A percentile compares a stretch with the other conserved stretches of the same genome.
phyloP scores from a whole-genome alignment of 2,113 vertebrate genomes.

The Oceanodroma tethys region DNA sequence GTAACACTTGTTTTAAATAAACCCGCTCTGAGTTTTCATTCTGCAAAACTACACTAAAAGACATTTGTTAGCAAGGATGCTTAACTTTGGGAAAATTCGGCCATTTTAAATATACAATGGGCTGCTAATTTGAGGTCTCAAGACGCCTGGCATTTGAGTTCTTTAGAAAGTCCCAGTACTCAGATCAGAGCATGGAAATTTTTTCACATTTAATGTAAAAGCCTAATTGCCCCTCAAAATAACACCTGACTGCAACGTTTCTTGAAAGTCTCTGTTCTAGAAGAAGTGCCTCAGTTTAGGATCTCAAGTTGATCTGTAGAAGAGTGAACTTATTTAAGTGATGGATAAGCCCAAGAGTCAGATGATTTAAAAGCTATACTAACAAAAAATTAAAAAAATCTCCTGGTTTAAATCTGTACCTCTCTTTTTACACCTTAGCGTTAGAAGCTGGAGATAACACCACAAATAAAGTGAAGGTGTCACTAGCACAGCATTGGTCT shows the following conservation, averaged over 20 bases:
- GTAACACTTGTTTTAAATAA: neutral
- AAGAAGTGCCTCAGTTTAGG: neutral
- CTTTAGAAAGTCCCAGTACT: neutral
- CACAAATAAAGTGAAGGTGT: neutral
- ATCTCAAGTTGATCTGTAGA: neutral
- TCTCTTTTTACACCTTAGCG: neutral
- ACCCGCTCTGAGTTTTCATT: neutral
- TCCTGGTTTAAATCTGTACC: neutral
- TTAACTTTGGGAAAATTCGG: neutral
- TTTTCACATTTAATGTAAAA: neutral
- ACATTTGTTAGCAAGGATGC: neutral
- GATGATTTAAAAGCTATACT: neutral
- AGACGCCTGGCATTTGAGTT: neutral
- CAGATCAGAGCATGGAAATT: neutral
- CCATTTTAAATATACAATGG: neutral
- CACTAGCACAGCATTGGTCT: neutral
- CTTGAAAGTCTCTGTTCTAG: neutral
- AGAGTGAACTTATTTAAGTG: neutral
- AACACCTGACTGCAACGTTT: neutral
- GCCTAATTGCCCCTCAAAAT: neutral
- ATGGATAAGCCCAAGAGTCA: neutral
- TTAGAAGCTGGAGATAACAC: neutral
- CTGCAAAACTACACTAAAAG: neutral
- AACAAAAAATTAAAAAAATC: rapidly evolving
- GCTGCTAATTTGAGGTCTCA: neutral